Evolutionary conservation across 2,113 vertebrate genomes (phyloP), one percentile per base, ranked within the genome.

Genomic region (Sula dactylatra): DNA sequence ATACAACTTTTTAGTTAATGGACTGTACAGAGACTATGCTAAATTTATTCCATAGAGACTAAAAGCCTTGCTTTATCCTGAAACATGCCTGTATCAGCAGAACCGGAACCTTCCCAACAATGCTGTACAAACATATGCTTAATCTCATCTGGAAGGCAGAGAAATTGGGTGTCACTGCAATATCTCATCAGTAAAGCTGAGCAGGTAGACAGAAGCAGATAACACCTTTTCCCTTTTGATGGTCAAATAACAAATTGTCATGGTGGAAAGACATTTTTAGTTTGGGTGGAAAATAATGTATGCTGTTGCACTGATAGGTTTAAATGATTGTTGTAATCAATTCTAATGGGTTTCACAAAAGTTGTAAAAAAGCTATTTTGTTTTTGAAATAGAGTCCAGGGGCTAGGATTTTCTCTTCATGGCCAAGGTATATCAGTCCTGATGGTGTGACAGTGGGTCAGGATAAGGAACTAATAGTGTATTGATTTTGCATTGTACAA

Each of bases 401-500:
- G 32, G 47, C 20, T 79, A 67, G 42, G 55, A 77, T 92, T 88
- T 95, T 91, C 69, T 93, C 18, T 78, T 88, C 38, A 34, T 62
- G 29, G 21, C 24, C 24, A 71, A 88, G 24, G 32, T 86, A 25
- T 91, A 78, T 92, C 93, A 84, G 77, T 82, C 65, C 86, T 93
- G 86, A 84, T 93, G 38, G 59, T 87, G 86, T 91, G 73, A 66
- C 93, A 82, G 67, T 55, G 45, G 69, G 80, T 95, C 86, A 96
- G 88, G 76, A 73, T 70, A 86, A 91, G 72, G 83, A 94, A 92
- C 76, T 96, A 95, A 96, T 91, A 62, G 94, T 31, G 29, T 96
- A 96, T 95, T 94, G 95, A 96, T 96, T 95, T 96, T 96, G 55
- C 86, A 62, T 94, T 88, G 86, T 91, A 92, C 25, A 91, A 88